These are phyloP conservation scores for Lasioglossum vierecki DNA, from an alignment of 2,888 invertebrate species.

Conservation along the genomic window DNA sequence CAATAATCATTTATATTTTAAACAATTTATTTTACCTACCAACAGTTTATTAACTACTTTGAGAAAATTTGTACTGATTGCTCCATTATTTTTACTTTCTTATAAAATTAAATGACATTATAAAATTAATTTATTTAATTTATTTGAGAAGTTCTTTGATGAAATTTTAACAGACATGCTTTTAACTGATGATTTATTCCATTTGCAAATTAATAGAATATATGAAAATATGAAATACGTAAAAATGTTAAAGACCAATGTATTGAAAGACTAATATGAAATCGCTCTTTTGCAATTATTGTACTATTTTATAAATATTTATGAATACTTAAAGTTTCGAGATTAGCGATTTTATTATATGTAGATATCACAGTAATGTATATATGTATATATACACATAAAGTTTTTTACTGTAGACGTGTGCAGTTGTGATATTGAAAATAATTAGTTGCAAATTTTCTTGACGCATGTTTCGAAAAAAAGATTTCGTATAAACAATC, in stretches of 20 bases:
- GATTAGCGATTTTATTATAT: background rate
- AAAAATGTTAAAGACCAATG: background rate
- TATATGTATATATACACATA: too few species aligned
- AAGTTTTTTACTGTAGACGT: background rate
- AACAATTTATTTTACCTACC: slow-evolving; percentile 33
- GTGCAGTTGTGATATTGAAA: background rate
- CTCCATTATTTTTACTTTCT: background rate
- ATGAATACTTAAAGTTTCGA: background rate
- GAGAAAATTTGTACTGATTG: slow-evolving; percentile 4
- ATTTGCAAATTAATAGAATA: background rate
- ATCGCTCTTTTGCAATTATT: background rate
- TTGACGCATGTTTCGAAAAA: background rate
- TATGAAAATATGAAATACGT: background rate
- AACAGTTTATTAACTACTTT: slow-evolving; percentile 4
- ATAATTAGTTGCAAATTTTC: background rate
- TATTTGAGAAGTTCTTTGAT: background rate
- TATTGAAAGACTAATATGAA: background rate
- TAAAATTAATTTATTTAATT: background rate
- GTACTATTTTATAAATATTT: background rate
- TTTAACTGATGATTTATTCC: background rate
- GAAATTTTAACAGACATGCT: background rate
- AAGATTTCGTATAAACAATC: background rate
- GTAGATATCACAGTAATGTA: background rate
- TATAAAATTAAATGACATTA: too few species aligned
- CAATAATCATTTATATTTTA: slow-evolving; percentile 53